Percentiles rank a stretch among this genome's conserved stretches.
phyloP scores from a whole-genome alignment of 2,113 vertebrate species.

The Meles meles region DNA sequence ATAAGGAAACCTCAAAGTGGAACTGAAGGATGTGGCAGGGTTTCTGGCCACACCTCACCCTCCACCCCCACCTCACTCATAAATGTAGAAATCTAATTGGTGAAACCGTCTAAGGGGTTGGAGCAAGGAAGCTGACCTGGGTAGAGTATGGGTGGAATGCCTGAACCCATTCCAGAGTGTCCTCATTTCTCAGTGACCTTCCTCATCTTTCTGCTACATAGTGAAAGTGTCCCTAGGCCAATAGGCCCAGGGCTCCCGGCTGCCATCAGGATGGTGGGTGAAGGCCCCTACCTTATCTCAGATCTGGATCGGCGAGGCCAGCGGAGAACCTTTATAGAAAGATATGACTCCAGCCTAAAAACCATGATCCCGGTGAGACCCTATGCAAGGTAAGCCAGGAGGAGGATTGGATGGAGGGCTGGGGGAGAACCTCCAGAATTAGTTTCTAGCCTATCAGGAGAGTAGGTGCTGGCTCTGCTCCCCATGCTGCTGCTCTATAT shows the following conservation, averaged over 20 bases:
- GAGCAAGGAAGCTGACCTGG: neutral
- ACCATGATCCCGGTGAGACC: slow-evolving; percentile 76
- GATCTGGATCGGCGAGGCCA: slow-evolving; percentile 54
- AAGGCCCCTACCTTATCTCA: slow-evolving; percentile 46
- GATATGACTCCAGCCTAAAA: slow-evolving; percentile 82
- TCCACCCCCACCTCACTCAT: neutral
- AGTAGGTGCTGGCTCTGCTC: neutral
- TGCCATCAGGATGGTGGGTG: slow-evolving; percentile 41
- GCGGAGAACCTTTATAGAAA: slow-evolving; percentile 66
- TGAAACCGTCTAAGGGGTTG: neutral
- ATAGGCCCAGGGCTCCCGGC: neutral
- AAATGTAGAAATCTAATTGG: neutral
- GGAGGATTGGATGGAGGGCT: neutral
- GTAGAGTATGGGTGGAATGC: no score
- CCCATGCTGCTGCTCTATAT: neutral
- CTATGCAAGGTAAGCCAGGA: slow-evolving; percentile 63
- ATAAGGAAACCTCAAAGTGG: neutral
- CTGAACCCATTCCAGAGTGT: no score
- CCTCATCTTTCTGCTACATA: neutral
- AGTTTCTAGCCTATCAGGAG: neutral
- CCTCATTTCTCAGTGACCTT: neutral
- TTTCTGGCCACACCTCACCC: neutral
- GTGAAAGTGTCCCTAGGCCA: neutral
- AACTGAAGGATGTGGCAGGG: neutral
- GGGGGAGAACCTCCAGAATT: neutral